phyloP scores from a whole-genome alignment of 2,797 vertebrate genomes.

The Cryptoblepharus egeriae region DNA sequence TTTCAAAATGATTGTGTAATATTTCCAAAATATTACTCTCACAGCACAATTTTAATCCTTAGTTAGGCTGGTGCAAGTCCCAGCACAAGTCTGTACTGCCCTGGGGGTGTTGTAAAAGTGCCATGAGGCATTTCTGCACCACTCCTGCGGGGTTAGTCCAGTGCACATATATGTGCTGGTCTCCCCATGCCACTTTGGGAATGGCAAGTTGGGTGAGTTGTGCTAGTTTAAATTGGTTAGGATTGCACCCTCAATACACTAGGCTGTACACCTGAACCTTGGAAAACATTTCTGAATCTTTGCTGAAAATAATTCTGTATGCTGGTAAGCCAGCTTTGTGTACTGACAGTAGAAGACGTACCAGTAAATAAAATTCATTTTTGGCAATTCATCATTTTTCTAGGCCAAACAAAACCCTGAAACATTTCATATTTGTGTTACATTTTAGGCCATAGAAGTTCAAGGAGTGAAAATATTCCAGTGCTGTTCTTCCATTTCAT shows the following conservation, averaged over 20 bases:
- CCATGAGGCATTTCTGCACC: no score
- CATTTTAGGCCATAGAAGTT: conserved; percentile 51
- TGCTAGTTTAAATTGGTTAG: no score
- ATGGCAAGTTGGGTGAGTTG: no score
- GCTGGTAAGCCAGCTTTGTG: neutral
- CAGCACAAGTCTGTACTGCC: no score
- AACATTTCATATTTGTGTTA: neutral
- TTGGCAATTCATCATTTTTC: neutral
- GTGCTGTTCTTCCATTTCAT: conserved; percentile 71
- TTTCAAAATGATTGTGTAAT: neutral
- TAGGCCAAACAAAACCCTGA: neutral
- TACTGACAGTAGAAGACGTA: neutral
- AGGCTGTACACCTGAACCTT: neutral
- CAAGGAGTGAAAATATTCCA: conserved; percentile 74
- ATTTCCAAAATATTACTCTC: neutral
- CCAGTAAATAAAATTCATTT: neutral
- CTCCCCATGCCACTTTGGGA: no score
- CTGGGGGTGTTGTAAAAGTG: no score
- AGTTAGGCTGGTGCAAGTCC: no score
- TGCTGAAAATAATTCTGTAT: conserved; percentile 3
- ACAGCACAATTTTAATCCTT: no score
- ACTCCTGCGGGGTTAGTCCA: no score
- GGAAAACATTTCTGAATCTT: neutral
- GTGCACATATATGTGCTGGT: no score
- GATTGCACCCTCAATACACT: no score